Percentiles rank a stretch among this genome's conserved stretches.
phyloP scores from a whole-genome alignment of 1,140 invertebrate species.

The Conus ventricosus region DNA sequence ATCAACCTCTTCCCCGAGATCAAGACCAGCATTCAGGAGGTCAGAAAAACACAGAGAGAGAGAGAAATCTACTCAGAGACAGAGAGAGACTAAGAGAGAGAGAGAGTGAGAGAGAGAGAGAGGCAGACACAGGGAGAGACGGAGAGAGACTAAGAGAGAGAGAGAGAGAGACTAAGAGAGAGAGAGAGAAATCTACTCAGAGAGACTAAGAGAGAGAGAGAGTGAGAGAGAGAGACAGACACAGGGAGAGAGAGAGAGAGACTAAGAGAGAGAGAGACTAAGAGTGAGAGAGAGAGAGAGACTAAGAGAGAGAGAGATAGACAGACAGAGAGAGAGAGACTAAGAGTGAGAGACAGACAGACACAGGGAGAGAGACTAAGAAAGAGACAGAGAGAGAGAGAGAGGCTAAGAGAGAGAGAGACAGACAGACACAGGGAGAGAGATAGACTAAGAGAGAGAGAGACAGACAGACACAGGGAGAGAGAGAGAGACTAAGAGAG shows the following conservation, averaged over 20 bases:
- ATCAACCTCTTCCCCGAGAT: conserved; percentile 99
- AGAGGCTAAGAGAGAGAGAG: no score
- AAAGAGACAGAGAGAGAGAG: neutral
- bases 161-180: no score
- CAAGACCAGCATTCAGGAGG: conserved; percentile 95
- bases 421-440: neutral
- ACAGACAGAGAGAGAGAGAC: neutral
- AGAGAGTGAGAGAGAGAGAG: neutral
- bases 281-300: no score
- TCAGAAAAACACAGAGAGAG: conserved; percentile 53
- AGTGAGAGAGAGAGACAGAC: no score
- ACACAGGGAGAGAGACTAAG: conserved; percentile 35
- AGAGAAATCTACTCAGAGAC: neutral
- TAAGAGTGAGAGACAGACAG: neutral
- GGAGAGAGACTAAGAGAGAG: no score
- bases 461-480: no score
- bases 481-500: no score
- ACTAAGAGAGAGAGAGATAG: neutral
- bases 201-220: no score
- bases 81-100: neutral
- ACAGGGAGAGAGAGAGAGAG: no score
- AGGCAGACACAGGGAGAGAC: no score
- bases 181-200: no score
- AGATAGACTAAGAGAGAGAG: neutral
- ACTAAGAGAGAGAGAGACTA: no score